phyloP scores from a whole-genome alignment of 2,113 vertebrate species.

The Hydrochoerus hydrochaeris region DNA sequence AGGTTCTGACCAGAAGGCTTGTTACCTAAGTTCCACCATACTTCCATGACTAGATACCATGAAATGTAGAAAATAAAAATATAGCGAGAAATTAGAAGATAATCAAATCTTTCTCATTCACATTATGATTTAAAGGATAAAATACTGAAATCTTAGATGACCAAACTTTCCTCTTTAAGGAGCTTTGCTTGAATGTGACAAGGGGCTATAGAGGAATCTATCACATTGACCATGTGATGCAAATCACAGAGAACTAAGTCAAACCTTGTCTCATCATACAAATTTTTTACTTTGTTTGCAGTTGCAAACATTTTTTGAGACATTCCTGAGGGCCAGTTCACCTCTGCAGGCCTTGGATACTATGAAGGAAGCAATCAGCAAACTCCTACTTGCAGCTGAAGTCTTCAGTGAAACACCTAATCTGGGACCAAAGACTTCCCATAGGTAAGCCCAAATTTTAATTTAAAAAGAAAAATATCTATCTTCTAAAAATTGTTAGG shows the following conservation, averaged over 20 bases:
- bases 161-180: background rate
- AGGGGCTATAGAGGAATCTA: background rate
- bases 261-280: background rate
- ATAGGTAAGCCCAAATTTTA: slow-evolving; percentile 80
- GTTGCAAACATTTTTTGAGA: slow-evolving; percentile 91
- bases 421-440: slow-evolving; percentile 81
- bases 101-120: background rate
- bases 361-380: slow-evolving; percentile 90
- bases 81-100: background rate
- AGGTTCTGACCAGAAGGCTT: background rate
- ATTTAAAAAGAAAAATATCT: background rate
- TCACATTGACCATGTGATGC: background rate
- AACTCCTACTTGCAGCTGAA: slow-evolving; percentile 89
- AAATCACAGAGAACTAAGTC: background rate
- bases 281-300: slow-evolving; percentile 81
- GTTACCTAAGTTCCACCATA: too few relatives aligned
- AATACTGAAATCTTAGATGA: background rate
- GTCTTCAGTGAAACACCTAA: slow-evolving; percentile 83
- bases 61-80: background rate
- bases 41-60: background rate
- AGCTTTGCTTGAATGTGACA: background rate
- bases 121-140: background rate
- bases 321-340: slow-evolving; percentile 86
- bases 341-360: slow-evolving; percentile 89
- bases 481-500: background rate